These are phyloP conservation scores for Apis dorsata DNA, from an alignment of 1,140 invertebrate species.

Conservation along the genomic window DNA sequence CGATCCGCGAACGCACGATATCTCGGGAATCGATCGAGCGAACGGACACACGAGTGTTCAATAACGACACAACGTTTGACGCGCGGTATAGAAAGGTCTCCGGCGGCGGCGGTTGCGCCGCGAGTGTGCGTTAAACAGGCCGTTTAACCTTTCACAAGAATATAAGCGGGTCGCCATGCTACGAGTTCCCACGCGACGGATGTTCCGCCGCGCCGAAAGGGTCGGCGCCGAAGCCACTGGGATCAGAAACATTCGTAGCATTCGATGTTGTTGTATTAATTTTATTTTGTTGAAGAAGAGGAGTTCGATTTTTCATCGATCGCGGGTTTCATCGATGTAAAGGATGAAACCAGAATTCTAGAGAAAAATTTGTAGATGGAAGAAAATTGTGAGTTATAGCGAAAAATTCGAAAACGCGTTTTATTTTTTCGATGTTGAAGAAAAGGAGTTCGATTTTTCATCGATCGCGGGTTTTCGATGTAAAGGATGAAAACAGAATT, in stretches of 20 bases:
- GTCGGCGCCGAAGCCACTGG: background rate
- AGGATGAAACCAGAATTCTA: too few relatives aligned
- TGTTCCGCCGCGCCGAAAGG: slow-evolving; percentile 52
- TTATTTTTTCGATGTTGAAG: too few relatives aligned
- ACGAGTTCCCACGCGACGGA: slow-evolving; percentile 66
- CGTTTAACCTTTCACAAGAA: slow-evolving; percentile 69
- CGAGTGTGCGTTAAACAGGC: slow-evolving; percentile 69
- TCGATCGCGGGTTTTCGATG: too few relatives aligned
- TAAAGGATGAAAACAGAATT: too few relatives aligned
- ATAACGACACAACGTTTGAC: slow-evolving; percentile 59
- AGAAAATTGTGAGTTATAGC: too few relatives aligned
- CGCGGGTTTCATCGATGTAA: too few relatives aligned
- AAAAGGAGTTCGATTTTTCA: too few relatives aligned
- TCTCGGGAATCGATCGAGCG: slow-evolving; percentile 55
- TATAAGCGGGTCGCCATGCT: slow-evolving; percentile 67
- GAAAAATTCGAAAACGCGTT: too few relatives aligned
- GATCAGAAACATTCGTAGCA: background rate
- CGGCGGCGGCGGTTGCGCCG: slow-evolving; percentile 34
- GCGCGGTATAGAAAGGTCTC: slow-evolving; percentile 65
- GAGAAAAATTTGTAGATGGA: too few relatives aligned
- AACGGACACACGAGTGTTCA: slow-evolving; percentile 53
- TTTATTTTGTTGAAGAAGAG: too few relatives aligned
- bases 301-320: too few relatives aligned
- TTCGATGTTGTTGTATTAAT: too few relatives aligned
- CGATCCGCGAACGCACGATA: slow-evolving; percentile 53